These are phyloP conservation scores for Encarsia formosa DNA, from an alignment of 2,888 invertebrate species.

Conservation along the genomic window DNA sequence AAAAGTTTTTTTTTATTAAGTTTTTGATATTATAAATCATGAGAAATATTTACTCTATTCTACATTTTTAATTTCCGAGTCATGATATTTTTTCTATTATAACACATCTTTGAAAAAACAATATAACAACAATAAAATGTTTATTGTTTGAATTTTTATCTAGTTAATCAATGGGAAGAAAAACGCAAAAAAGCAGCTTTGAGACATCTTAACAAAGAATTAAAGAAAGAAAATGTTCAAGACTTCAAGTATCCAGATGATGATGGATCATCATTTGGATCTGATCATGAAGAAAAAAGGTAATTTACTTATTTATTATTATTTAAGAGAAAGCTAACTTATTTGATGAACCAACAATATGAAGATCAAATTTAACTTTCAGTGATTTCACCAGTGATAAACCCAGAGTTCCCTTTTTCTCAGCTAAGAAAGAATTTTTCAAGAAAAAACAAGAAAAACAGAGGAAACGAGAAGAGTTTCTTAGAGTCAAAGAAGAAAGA, in stretches of 20 bases:
- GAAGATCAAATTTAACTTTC: slow-evolving; percentile 14
- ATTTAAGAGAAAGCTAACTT: too few relatives aligned
- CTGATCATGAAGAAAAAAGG: neutral
- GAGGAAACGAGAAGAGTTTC: slow-evolving; percentile 53
- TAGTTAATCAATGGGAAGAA: slow-evolving; percentile 65
- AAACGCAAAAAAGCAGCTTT: slow-evolving; percentile 59
- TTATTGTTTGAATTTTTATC: slow-evolving; percentile 1
- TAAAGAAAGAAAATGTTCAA: slow-evolving; percentile 58
- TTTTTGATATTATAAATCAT: slow-evolving; percentile 53
- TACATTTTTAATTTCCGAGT: too few relatives aligned
- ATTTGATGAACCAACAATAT: too few relatives aligned
- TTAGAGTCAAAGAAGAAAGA: slow-evolving; percentile 57
- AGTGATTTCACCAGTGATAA: slow-evolving; percentile 25
- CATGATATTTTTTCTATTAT: too few relatives aligned
- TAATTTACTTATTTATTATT: too few relatives aligned
- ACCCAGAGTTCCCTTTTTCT: slow-evolving; percentile 51
- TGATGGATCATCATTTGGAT: neutral
- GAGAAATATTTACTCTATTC: too few relatives aligned
- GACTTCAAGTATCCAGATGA: too few relatives aligned
- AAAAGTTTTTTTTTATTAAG: neutral
- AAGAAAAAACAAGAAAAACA: slow-evolving; percentile 58
- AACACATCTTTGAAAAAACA: too few relatives aligned
- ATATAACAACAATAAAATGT: too few relatives aligned
- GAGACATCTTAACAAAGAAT: slow-evolving; percentile 57
- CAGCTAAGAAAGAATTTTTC: slow-evolving; percentile 56